Base-by-base conservation (phyloP, 2,888 invertebrate genomes). In the Agrotis segetum region DNA sequence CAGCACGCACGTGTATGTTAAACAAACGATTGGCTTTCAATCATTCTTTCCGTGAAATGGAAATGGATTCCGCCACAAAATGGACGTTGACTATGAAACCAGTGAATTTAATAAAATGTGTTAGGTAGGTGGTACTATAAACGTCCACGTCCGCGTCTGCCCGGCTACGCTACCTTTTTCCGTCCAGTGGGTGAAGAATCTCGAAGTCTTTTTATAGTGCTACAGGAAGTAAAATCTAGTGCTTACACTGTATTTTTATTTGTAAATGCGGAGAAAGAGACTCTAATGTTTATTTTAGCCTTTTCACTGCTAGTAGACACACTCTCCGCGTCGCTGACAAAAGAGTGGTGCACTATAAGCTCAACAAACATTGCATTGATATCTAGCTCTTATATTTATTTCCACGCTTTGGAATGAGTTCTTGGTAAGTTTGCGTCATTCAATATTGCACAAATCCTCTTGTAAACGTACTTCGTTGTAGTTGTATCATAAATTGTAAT, bases 71-170 rank as follows among this genome's bases (percentile, higher is more conserved):
- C 6, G 47, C 3, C 21, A n/a, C 16, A 55, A 47, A 24, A 40
- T 47, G 16, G 21, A 70, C 16, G 50, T 4, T 19, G 1, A 24
- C 2, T 17, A 13, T n/a, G 19, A 11, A 72, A 72, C 50, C 46
- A 34, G 52, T 47, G 9, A 62, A 47, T 61, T 5, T n/a, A 24
- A 72, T 61, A 21, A 62, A 53, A 34, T 34, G 24, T 44, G 14
- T 29, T 52, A 34, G 2, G 14, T 19, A 1, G 19, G 17, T 50
- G 19, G 17, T 50, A 60, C 40, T 40, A 40, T 40, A 40, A 40
- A 40, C 40, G 9, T 40, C 29, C 19, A 17, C 49, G 19, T n/a
- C 29, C 16, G 5, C n/a, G n/a, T n/a, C n/a, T n/a, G 1, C 14
- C 13, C 44, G 13, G 21, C 6, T 9, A 13, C 34, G 9, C 44